Conservation (phyloP, 2,888 invertebrate genomes). For the Xestia c-nigrum region DNA sequence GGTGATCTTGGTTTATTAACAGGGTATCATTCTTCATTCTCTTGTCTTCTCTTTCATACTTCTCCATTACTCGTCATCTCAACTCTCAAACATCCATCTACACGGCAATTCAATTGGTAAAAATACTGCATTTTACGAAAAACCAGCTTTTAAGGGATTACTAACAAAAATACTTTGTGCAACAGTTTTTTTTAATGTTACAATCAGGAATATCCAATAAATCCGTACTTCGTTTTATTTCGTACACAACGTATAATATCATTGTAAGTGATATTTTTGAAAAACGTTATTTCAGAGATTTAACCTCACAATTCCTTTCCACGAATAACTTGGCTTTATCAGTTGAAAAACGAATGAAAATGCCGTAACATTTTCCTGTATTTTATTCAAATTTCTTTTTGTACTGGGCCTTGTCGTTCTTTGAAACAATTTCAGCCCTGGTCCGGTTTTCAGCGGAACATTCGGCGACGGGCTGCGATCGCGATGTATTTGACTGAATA, state of each 20-base stretch:
- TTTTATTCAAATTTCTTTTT: slow-evolving; percentile 52
- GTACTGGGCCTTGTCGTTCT: slow-evolving; percentile 43
- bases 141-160: background rate
- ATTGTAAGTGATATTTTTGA: slow-evolving; percentile 13
- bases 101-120: background rate
- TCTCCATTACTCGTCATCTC: no score
- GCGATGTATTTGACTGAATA: slow-evolving; percentile 82
- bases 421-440: slow-evolving; percentile 79
- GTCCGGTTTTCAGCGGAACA: slow-evolving; percentile 73
- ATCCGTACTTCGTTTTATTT: slow-evolving; percentile 6
- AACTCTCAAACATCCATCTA: no score
- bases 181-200: slow-evolving; percentile 6
- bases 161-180: background rate
- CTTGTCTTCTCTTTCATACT: no score
- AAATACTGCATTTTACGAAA: background rate
- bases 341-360: slow-evolving; percentile 24
- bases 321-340: slow-evolving; percentile 31
- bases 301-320: slow-evolving; percentile 32
- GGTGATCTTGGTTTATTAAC: no score
- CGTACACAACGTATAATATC: background rate
- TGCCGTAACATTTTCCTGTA: slow-evolving; percentile 8
- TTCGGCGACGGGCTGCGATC: slow-evolving; percentile 69
- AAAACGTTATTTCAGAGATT: slow-evolving; percentile 26
- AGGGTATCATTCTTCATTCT: no score
- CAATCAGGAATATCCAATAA: slow-evolving; percentile 11